Base-by-base conservation (phyloP, 1,140 invertebrate species). In the Ceratosolen solmsi region DNA sequence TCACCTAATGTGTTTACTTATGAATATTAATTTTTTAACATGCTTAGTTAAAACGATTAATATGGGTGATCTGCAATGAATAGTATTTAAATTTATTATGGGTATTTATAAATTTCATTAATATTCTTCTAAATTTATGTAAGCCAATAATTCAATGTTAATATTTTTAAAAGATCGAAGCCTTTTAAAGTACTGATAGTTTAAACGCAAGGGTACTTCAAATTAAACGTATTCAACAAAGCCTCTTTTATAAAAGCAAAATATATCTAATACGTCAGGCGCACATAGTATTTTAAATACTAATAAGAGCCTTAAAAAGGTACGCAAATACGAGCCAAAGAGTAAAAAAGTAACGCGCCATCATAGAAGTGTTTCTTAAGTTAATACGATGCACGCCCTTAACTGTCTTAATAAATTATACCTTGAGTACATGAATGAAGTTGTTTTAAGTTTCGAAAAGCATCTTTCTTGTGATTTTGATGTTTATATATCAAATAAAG, bases 351-450 rank as follows among this genome's bases (percentile, higher is more conserved):
- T 82, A 89, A 89, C 85, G 87, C 86, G 82, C 86, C 88, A 84
- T 89, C 85, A 89, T 87, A 87, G 87, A 85, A 76, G 84, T 27
- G 63, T 25, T 78, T 46, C 76, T 71, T 79, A 79, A 51, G 20
- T 17, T 27, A 22, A 15, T 54, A 22, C 17, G 20, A n/a, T 15
- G 51, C 51, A 15, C 51, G 54, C 78, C 81, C 84, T n/a, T 87
- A 89, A 90, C 88, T 90, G 89, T 87, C 89, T 88, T 88, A 89
- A 89, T 89, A 88, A 89, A 89, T 89, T 89, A 88, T 86, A 82
- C 81, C 68, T 30, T 80, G 68, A 78, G 30, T 78, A 27, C 22
- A 22, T 46, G n/a, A 0, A 17, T 49, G 78, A 25, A 54, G 27
- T 20, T 27, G 60, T 20, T 46, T 46, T 1, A 33, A 70, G 25